phyloP scores from a whole-genome alignment of 2,797 vertebrate genomes.

The Characodon lateralis region DNA sequence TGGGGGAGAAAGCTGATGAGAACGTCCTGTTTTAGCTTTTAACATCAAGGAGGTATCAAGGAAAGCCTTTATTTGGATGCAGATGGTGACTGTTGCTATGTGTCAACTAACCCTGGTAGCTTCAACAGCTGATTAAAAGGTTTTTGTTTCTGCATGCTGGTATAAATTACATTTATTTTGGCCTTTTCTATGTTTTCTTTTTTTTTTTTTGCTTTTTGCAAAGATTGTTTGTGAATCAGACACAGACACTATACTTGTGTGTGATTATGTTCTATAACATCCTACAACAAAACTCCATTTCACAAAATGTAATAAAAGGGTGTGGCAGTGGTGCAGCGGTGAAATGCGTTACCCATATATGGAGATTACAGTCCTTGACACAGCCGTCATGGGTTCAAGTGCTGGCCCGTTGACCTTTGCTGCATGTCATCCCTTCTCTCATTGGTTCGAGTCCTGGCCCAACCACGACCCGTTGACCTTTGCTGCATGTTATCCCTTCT shows the following conservation, averaged over 20 bases:
- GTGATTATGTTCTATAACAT: not conserved
- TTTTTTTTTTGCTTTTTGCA: not conserved
- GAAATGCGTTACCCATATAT: too few species aligned
- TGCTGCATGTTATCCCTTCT: too few species aligned
- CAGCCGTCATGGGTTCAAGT: too few species aligned
- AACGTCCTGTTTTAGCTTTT: constrained; percentile 64
- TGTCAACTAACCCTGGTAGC: constrained; percentile 64
- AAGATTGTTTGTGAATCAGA: not conserved
- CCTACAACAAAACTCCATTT: not conserved
- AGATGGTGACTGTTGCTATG: constrained; percentile 55
- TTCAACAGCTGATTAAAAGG: constrained; percentile 49
- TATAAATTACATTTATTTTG: constrained; percentile 22
- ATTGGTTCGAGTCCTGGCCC: too few species aligned
- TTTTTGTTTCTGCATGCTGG: constrained; percentile 26
- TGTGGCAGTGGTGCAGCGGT: too few species aligned
- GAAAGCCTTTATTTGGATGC: constrained; percentile 63
- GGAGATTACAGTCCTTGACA: too few species aligned
- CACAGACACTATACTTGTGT: too few species aligned
- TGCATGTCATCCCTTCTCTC: too few species aligned
- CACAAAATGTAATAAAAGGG: not conserved
- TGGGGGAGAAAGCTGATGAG: constrained; percentile 59
- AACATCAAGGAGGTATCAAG: constrained; percentile 66
- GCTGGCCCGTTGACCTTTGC: too few species aligned
- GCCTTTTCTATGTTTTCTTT: constrained; percentile 6
- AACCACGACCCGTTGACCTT: too few species aligned